Percentiles rank a stretch among this genome's conserved stretches.
Conservation (phyloP, 2,797 vertebrate genomes). For the Graptemys geographica region DNA sequence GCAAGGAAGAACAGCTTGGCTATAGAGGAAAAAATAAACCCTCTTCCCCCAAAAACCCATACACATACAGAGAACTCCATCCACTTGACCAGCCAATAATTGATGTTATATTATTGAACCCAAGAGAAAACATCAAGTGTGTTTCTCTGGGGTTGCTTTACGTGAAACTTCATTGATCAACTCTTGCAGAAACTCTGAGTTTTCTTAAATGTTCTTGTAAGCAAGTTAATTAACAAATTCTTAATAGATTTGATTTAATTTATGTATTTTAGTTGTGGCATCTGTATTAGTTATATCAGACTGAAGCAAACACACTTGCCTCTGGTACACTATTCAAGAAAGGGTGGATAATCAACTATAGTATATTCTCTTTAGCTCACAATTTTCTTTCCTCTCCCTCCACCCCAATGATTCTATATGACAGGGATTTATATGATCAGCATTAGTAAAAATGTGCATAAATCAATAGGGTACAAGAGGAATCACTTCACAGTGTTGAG, state of each 20-base stretch:
- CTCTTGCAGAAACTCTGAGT: constrained; percentile 9
- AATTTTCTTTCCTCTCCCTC: neutral
- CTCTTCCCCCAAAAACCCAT: neutral
- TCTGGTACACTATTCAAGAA: neutral
- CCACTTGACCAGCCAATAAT: neutral
- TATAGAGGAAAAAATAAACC: neutral
- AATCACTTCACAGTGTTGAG: neutral
- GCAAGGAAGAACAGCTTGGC: constrained; percentile 30
- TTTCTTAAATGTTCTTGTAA: constrained; percentile 32
- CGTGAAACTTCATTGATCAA: constrained; percentile 15
- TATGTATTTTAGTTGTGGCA: neutral
- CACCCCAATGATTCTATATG: neutral
- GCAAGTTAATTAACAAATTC: constrained; percentile 32
- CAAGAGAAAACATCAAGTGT: neutral
- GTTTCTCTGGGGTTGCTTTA: constrained; percentile 10
- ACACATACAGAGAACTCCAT: neutral
- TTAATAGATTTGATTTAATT: neutral
- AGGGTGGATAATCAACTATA: neutral
- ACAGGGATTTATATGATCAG: constrained; percentile 23
- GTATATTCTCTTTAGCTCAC: neutral
- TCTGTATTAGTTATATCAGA: constrained; percentile 2
- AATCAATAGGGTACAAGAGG: neutral
- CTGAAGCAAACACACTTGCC: neutral
- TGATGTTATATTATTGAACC: neutral
- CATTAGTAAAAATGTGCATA: neutral